phyloP scores from a whole-genome alignment of 1,140 invertebrate genomes.

The Pararge aegeria region DNA sequence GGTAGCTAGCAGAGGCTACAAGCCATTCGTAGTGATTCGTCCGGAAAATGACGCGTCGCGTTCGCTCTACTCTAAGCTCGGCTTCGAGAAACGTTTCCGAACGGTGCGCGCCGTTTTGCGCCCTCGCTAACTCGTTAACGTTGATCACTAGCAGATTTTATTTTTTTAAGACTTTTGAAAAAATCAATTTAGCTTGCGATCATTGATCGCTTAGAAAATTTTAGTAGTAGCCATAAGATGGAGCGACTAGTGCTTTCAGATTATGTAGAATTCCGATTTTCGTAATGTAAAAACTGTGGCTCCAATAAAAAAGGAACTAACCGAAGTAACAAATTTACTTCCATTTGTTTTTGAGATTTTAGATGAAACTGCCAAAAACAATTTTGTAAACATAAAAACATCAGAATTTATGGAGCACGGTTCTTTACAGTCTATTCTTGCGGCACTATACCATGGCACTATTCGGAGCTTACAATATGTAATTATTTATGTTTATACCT shows the following conservation, averaged over 20 bases:
- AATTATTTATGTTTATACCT: too few species aligned
- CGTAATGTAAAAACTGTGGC: neutral
- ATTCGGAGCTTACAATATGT: too few species aligned
- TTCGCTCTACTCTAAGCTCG: constrained; percentile 88
- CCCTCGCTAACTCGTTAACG: constrained; percentile 78
- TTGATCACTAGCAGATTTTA: constrained; percentile 78
- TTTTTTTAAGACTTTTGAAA: constrained; percentile 79
- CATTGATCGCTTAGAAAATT: constrained; percentile 75
- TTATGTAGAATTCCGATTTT: constrained; percentile 20
- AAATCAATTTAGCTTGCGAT: constrained; percentile 77
- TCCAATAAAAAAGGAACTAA: neutral
- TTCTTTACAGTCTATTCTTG: too few species aligned
- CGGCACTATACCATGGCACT: too few species aligned
- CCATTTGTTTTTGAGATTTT: neutral
- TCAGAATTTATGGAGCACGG: constrained; percentile 22
- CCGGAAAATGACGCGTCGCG: constrained; percentile 91
- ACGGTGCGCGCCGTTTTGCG: constrained; percentile 87
- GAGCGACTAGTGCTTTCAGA: constrained; percentile 67
- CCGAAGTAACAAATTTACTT: neutral
- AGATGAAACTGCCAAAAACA: neutral
- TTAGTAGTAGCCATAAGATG: constrained; percentile 75
- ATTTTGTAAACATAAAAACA: neutral
- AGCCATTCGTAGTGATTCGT: constrained; percentile 91
- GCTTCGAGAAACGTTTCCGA: constrained; percentile 88
- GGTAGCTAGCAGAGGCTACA: constrained; percentile 87